Evolutionary conservation across 2,888 invertebrate species (phyloP), one percentile per base, ranked within the genome.

Genomic region (Belgica antarctica): DNA sequence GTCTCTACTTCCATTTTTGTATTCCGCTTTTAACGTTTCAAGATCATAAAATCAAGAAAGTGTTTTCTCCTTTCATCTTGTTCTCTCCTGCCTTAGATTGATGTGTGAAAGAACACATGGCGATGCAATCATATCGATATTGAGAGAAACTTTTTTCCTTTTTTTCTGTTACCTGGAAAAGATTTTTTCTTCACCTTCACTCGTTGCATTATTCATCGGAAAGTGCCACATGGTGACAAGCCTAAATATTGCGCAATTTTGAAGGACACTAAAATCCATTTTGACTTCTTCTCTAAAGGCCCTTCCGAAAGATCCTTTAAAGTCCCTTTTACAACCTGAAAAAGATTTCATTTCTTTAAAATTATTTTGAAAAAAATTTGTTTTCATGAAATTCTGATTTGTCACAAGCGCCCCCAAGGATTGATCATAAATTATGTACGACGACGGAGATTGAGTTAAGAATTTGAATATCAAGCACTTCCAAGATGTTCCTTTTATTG

Each of bases 11-110:
- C 28, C 27, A 5, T 62, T 31, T 62, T 12, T 28, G 27, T 28
- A 7, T 62, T 17, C 62, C 17, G 15, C n/a, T 10, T 15, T 61
- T 12, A 12, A 41, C 34, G 15, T 61, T 61, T 61, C 61, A 31
- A 62, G 62, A 62, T 62, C 62, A 31, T 62, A 62, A 62, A 62
- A 62, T 62, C 62, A 62, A 15, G 62, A 62, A 31, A 62, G 41
- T 41, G 41, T 4, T 7, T 41, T 41, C 15, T 41, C 41, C 12
- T 41, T 31, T 31, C 34, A 8, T 31, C 12, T 31, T 31, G 31
- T 10, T 31, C 31, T 4, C 15, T 41, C 3, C 41, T n/a, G 7
- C 7, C 41, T 41, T 12, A n/a, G 41, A 41, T 41, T 41, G 41
- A 41, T 41, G 41, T n/a, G 41, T 41, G 41, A 41, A n/a, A 12